Evolutionary conservation across 2,797 vertebrate genomes (phyloP).

Genomic region (Fratercula arctica): DNA sequence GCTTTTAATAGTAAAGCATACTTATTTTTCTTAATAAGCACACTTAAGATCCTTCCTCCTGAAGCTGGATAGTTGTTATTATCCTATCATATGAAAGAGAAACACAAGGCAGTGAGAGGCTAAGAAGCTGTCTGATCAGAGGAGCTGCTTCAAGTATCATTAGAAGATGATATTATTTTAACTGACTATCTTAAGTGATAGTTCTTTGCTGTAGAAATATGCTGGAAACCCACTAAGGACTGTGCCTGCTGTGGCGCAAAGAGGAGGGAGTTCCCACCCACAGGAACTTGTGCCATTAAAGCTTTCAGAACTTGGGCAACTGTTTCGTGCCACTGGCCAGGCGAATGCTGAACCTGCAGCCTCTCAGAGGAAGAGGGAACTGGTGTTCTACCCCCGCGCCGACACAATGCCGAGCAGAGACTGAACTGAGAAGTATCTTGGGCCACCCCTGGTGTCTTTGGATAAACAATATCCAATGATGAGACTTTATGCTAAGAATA

Average conservation of each 20-base stretch:
- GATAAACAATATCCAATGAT: background rate
- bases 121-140: background rate
- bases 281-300: background rate
- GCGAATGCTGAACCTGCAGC: accelerated
- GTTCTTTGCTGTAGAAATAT: background rate
- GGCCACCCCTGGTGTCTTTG: background rate
- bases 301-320: background rate
- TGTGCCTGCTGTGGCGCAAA: background rate
- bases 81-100: background rate
- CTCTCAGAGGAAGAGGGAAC: background rate
- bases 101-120: background rate
- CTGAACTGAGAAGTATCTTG: background rate
- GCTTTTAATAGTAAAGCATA: background rate
- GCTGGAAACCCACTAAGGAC: background rate
- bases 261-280: background rate
- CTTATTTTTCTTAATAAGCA: background rate
- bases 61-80: background rate
- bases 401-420: background rate
- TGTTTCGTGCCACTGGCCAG: background rate
- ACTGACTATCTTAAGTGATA: background rate
- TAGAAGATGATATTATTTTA: background rate
- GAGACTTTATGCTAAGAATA: background rate
- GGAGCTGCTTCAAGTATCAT: background rate
- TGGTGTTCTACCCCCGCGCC: accelerated
- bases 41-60: background rate